phyloP scores from a whole-genome alignment of 1,140 invertebrate species.

The Leptopilina clavipes region DNA sequence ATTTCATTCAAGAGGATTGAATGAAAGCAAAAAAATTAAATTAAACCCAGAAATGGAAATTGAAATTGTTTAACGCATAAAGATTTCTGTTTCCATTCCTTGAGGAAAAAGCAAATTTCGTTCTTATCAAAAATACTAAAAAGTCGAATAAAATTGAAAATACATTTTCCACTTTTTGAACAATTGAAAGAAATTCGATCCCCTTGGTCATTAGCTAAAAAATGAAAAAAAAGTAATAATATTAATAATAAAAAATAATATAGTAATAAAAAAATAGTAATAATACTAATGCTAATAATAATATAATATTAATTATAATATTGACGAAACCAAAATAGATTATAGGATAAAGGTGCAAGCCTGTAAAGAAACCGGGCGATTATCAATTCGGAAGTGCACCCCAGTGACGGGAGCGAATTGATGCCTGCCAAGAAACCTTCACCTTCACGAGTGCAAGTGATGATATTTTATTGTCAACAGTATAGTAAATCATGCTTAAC shows the following conservation, averaged over 20 bases:
- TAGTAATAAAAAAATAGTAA: neutral
- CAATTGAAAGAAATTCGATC: neutral
- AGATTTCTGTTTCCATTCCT: no score
- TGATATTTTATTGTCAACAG: constrained; percentile 72
- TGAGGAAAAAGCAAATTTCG: no score
- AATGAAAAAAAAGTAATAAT: neutral
- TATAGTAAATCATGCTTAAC: constrained; percentile 67
- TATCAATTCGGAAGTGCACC: no score
- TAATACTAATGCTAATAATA: no score
- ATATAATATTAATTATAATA: neutral
- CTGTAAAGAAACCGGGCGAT: no score
- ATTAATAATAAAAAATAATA: neutral
- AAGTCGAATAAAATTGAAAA: no score
- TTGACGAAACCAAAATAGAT: neutral
- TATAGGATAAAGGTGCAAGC: constrained; percentile 67
- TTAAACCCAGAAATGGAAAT: no score
- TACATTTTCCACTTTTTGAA: neutral
- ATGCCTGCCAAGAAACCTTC: constrained; percentile 69
- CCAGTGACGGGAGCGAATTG: no score
- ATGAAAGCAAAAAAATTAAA: neutral
- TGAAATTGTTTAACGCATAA: no score
- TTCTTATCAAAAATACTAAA: no score
- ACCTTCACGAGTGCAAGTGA: constrained; percentile 65
- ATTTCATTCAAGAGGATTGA: constrained; percentile 20
- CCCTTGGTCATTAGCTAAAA: neutral